Percentiles rank a stretch among this genome's conserved stretches.
phyloP scores from a whole-genome alignment of 2,797 vertebrate genomes.

The Perodicticus potto region DNA sequence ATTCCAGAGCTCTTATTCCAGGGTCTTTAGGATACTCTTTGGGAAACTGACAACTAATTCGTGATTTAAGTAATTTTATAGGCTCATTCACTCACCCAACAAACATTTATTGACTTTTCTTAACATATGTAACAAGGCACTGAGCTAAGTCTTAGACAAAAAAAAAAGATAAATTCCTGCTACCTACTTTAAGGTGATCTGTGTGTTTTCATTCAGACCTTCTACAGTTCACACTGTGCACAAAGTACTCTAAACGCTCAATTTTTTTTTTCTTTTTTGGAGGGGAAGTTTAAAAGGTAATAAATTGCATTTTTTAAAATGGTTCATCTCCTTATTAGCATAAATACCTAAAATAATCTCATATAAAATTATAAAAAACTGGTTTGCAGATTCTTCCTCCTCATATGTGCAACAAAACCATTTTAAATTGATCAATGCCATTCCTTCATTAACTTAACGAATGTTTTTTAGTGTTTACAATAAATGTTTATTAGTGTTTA shows the following conservation, averaged over 20 bases:
- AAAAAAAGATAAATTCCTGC: neutral
- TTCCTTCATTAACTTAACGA: neutral
- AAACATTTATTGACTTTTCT: neutral
- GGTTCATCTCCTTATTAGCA: neutral
- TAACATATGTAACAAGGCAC: neutral
- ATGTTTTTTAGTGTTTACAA: neutral
- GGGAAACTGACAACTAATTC: neutral
- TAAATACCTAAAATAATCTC: neutral
- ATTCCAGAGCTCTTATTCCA: constrained; percentile 27
- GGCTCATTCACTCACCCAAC: neutral
- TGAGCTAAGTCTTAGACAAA: neutral
- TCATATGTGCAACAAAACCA: neutral
- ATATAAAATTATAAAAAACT: constrained; percentile 43
- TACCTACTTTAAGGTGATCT: neutral
- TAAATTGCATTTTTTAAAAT: constrained; percentile 10
- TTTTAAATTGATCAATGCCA: neutral
- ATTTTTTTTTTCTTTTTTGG: neutral
- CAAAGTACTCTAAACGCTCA: neutral
- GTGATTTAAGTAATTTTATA: neutral
- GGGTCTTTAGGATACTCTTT: neutral
- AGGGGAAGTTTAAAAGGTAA: neutral
- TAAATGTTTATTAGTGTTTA: neutral
- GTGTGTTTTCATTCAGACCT: neutral
- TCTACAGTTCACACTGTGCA: neutral
- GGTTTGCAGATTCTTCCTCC: neutral